Evolutionary conservation across 2,113 vertebrate species (phyloP).

Genomic region (Jaculus jaculus): DNA sequence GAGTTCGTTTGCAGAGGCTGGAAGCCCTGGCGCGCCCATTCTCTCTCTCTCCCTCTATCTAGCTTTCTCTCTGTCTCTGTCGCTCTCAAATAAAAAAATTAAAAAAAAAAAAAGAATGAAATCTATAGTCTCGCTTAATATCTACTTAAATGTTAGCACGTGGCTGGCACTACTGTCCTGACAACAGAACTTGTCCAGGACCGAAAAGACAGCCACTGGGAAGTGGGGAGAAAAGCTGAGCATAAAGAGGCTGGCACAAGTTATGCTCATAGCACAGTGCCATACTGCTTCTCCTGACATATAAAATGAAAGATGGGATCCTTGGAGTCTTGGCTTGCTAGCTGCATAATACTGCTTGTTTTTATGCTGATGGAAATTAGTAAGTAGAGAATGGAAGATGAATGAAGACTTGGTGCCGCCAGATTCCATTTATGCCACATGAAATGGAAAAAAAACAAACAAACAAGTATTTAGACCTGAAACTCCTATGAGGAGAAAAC

Average conservation of each 20-base stretch:
- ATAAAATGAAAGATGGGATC: not conserved
- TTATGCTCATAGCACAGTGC: not conserved
- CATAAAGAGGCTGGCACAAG: not conserved
- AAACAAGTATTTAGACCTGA: not conserved
- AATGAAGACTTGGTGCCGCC: not conserved
- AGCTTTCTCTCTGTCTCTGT: no score
- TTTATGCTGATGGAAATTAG: no score
- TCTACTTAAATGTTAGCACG: not conserved
- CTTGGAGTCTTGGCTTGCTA: no score
- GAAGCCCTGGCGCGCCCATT: no score
- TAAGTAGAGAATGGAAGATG: not conserved
- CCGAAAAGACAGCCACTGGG: not conserved
- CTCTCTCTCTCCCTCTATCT: no score
- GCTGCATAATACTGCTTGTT: not conserved
- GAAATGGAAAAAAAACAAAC: not conserved
- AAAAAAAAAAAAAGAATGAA: not conserved
- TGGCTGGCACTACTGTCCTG: not conserved
- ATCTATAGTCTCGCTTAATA: conserved; percentile 1
- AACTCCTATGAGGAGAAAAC: not conserved
- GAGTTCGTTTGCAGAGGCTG: no score
- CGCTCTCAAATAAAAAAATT: no score
- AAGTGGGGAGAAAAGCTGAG: not conserved
- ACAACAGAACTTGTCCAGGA: not conserved
- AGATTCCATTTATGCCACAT: not conserved
- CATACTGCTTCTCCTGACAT: not conserved